These are phyloP conservation scores for Tolmerus cingulatus DNA, from an alignment of 2,888 invertebrate species.

Conservation along the genomic window DNA sequence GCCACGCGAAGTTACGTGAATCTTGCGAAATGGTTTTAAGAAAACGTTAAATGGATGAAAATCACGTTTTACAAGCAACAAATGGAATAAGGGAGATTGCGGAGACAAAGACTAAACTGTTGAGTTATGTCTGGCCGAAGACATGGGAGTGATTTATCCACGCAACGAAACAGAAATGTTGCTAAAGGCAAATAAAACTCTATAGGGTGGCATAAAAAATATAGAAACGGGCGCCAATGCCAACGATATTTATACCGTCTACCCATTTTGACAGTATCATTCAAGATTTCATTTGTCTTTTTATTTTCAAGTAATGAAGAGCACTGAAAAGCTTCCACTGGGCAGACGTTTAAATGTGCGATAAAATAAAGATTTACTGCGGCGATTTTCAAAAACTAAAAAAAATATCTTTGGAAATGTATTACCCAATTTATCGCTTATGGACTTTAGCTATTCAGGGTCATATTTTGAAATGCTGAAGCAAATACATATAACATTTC, in stretches of 20 bases:
- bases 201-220: slow-evolving; percentile 1
- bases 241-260: not conserved
- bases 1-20: slow-evolving; percentile 27
- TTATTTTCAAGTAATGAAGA: not conserved
- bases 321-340: not conserved
- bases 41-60: slow-evolving; percentile 38
- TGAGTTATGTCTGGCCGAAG: slow-evolving; percentile 4
- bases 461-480: not conserved
- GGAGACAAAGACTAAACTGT: slow-evolving; percentile 34
- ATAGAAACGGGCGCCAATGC: not conserved
- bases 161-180: not conserved
- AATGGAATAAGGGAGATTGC: slow-evolving; percentile 31
- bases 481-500: not conserved
- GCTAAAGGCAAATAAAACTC: not conserved
- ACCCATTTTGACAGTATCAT: slow-evolving; percentile 3
- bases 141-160: slow-evolving; percentile 29
- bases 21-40: slow-evolving; percentile 32
- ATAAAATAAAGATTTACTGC: not conserved
- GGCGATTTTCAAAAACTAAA: not conserved
- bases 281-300: slow-evolving; percentile 13
- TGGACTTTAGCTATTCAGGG: too few relatives aligned
- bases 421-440: not conserved
- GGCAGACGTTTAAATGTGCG: not conserved
- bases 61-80: slow-evolving; percentile 40
- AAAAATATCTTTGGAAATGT: not conserved